These are phyloP conservation scores for Tringa solitaria DNA, from an alignment of 2,113 vertebrate genomes.

Conservation along the genomic window DNA sequence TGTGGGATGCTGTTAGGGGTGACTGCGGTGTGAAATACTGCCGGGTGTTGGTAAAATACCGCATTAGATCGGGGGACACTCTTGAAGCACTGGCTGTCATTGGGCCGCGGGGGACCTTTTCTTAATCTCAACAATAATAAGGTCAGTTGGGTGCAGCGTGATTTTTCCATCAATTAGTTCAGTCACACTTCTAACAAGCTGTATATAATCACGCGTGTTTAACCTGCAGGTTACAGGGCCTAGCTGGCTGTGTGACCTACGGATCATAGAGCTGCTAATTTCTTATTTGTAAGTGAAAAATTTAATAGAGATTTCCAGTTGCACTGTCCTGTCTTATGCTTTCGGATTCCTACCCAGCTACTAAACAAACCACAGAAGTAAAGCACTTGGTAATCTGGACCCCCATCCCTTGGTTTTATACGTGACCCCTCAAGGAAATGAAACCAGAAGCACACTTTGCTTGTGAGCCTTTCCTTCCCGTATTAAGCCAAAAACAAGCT, in stretches of 20 bases:
- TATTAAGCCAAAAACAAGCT: rapidly evolving
- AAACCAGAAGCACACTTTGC: neutral
- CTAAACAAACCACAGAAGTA: too few species aligned
- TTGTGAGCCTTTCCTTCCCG: neutral
- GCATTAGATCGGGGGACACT: neutral
- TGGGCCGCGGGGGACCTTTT: neutral
- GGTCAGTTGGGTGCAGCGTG: neutral
- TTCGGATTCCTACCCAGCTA: neutral
- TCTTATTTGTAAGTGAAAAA: neutral
- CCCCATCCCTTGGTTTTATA: neutral
- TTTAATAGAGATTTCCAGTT: neutral
- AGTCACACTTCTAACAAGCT: neutral
- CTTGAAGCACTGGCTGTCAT: neutral
- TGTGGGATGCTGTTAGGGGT: neutral
- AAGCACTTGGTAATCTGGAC: neutral
- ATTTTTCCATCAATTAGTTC: neutral
- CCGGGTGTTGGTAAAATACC: neutral
- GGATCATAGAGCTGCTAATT: neutral
- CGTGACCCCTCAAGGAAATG: neutral
- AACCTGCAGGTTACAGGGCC: constrained; percentile 12
- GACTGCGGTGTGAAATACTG: neutral
- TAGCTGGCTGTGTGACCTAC: neutral
- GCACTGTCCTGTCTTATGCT: rapidly evolving
- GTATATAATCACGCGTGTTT: neutral
- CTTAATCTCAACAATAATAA: neutral